phyloP scores from a whole-genome alignment of 2,113 vertebrate species.

The Alaudala cheleensis region DNA sequence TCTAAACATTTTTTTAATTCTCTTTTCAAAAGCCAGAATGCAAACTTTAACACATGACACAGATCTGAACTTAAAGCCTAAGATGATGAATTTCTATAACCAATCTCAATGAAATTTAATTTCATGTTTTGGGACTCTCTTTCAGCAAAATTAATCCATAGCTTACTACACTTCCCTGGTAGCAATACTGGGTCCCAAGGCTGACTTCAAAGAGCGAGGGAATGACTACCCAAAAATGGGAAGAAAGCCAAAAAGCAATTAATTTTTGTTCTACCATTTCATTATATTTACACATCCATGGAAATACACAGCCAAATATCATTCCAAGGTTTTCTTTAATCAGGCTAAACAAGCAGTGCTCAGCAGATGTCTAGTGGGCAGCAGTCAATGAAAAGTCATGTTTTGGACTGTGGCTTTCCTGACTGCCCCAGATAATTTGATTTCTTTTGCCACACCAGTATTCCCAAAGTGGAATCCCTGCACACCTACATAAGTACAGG shows the following conservation, averaged over 20 bases:
- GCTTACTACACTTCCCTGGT: neutral
- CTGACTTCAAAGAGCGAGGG: neutral
- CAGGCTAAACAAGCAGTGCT: neutral
- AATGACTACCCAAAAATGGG: neutral
- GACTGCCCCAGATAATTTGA: neutral
- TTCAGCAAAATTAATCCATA: neutral
- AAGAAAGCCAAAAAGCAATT: neutral
- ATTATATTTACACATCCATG: conserved; percentile 5
- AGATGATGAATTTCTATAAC: neutral
- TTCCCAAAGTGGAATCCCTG: neutral
- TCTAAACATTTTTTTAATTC: neutral
- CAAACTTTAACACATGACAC: neutral
- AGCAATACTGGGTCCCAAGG: neutral
- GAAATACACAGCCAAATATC: neutral
- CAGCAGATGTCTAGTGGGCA: neutral
- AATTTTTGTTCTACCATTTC: neutral
- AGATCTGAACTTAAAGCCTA: neutral
- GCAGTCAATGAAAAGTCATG: neutral
- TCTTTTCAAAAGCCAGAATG: neutral
- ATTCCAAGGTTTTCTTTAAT: neutral
- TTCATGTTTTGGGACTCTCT: neutral
- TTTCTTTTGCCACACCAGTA: neutral
- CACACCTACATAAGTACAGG: neutral
- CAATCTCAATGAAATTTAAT: neutral
- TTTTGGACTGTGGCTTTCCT: neutral